phyloP scores from a whole-genome alignment of 2,113 vertebrate species.

The Serilophus lunatus region DNA sequence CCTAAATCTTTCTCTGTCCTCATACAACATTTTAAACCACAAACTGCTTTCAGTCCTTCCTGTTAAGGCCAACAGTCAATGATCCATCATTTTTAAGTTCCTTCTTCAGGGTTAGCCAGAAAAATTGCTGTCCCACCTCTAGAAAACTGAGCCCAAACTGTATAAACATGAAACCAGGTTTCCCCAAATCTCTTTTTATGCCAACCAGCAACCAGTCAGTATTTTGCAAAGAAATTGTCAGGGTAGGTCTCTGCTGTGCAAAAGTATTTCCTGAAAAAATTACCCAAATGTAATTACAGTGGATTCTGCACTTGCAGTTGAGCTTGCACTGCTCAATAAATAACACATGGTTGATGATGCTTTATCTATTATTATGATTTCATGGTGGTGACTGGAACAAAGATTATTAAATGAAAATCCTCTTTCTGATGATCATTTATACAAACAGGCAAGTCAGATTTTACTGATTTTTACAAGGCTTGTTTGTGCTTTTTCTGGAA shows the following conservation, averaged over 20 bases:
- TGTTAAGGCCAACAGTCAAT: not conserved
- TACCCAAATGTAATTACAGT: not conserved
- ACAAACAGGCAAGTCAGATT: not conserved
- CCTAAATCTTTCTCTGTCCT: not conserved
- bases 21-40: not conserved
- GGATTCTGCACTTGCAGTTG: not conserved
- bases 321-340: not conserved
- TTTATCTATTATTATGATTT: not conserved
- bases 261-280: not conserved
- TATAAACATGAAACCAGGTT: not conserved
- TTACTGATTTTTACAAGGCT: not conserved
- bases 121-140: not conserved
- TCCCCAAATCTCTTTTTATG: not conserved
- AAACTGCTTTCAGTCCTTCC: not conserved
- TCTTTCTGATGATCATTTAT: not conserved
- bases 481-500: not conserved
- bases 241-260: not conserved
- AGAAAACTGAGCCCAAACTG: not conserved
- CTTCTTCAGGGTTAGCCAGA: not conserved
- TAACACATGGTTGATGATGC: not conserved
- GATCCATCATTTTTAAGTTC: not conserved
- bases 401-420: not conserved
- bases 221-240: not conserved
- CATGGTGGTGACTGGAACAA: not conserved
- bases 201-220: not conserved